These are phyloP conservation scores for Ctenodactylus gundi DNA, from an alignment of 2,113 vertebrate species.

Conservation along the genomic window DNA sequence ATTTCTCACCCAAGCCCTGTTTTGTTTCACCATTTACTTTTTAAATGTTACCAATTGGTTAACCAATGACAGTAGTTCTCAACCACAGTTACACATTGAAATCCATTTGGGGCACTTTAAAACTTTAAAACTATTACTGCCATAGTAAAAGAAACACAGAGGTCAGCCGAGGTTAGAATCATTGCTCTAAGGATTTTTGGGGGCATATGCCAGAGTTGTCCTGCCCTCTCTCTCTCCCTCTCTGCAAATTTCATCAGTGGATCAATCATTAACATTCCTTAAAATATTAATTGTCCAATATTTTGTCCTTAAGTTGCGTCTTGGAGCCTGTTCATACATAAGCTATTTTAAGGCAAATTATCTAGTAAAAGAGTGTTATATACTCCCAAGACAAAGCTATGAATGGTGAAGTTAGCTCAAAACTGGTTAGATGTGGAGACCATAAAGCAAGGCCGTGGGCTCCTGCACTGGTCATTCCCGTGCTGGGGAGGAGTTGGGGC, in stretches of 20 bases:
- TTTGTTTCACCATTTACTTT: neutral
- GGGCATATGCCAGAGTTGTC: neutral
- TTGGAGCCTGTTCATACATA: neutral
- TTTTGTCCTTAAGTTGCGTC: neutral
- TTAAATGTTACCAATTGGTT: neutral
- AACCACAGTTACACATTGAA: neutral
- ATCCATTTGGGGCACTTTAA: neutral
- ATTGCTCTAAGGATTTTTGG: neutral
- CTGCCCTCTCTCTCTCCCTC: neutral
- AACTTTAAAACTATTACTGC: neutral
- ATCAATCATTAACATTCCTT: neutral
- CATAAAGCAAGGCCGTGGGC: neutral
- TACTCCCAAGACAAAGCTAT: neutral
- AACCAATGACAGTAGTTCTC: neutral
- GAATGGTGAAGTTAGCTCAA: neutral
- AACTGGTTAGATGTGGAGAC: neutral
- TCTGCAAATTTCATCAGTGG: neutral
- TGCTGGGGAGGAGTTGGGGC: rapidly evolving
- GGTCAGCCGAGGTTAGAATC: neutral
- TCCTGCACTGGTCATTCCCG: neutral
- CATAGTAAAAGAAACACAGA: neutral
- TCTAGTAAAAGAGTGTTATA: neutral
- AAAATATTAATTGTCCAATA: neutral
- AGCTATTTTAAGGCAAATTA: neutral
- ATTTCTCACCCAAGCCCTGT: neutral